Conservation (phyloP, 1,140 invertebrate species). For the Tetragonula clypearis region DNA sequence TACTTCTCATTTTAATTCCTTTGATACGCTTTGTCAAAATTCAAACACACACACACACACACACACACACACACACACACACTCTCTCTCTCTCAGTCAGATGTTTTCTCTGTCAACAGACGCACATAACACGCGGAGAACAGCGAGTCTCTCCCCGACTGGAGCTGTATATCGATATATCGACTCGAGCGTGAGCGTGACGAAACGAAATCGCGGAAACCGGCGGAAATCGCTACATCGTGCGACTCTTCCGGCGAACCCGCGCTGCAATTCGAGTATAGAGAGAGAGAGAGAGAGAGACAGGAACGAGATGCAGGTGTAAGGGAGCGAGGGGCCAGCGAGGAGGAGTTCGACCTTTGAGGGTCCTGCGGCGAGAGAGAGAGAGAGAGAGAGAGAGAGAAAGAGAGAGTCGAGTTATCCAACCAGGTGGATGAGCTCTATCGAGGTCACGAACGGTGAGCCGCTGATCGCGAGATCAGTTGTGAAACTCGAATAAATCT, state of each 20-base stretch:
- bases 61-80: background rate
- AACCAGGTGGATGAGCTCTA: slow-evolving; percentile 40
- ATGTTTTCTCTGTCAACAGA: background rate
- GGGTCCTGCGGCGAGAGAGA: background rate
- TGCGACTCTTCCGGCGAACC: slow-evolving; percentile 10
- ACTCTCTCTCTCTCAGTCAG: background rate
- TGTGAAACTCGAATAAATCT: slow-evolving; percentile 59
- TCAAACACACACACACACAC: background rate
- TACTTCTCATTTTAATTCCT: slow-evolving; percentile 46
- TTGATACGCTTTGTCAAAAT: slow-evolving; percentile 2
- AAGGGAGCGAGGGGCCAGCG: no score
- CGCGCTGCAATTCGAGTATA: no score
- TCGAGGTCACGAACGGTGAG: slow-evolving; percentile 46
- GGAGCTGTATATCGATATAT: no score
- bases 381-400: no score
- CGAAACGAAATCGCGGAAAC: background rate
- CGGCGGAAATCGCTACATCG: slow-evolving; percentile 47
- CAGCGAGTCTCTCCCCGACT: no score
- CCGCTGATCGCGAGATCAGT: slow-evolving; percentile 43
- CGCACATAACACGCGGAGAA: no score
- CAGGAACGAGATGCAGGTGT: no score
- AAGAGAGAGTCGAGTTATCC: slow-evolving; percentile 3
- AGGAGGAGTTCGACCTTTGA: slow-evolving; percentile 7
- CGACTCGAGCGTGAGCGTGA: no score
- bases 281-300: no score